Base-by-base conservation (phyloP, 2,797 vertebrate species). In the Tachyglossus aculeatus region DNA sequence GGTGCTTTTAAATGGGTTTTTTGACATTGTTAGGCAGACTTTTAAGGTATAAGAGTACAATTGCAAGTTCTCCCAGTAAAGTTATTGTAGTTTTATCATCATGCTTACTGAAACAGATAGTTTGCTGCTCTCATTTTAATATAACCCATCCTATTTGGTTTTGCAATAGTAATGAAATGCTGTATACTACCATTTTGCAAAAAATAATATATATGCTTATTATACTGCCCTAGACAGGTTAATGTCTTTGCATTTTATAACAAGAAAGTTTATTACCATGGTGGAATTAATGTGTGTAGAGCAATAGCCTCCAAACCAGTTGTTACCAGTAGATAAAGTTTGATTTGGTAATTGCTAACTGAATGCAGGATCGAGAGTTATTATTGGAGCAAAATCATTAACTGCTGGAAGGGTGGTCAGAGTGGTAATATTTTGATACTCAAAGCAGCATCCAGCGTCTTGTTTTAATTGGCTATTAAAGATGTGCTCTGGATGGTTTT, bases 171-270 rank as follows among this genome's bases (percentile, higher is more conserved):
- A 64, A 74, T 74, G 51, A 82, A 80, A 65, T 52, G 2, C 19
- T 64, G 41, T 45, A 55, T 54, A 62, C 36, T 72, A 76, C 74
- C 0, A 16, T 79, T 88, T 85, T 74, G 7, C 14, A 52, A 34
- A 45, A 47, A 33, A 79, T n/a, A 76, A 83, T 55, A 55, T 58
- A 60, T 36, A 32, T 62, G 16, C 21, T 59, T 74, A 60, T 77
- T 72, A 14, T 63, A 57, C 37, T 59, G 1, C 21, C 7, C 61
- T 69, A 67, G 70, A 52, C 45, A 77, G 24, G 40, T 62, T 85
- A 85, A 80, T 40, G 10, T 39, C 83, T 82, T 78, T 75, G 25
- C 63, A 44, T 78, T 86, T 89, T 80, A 53, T 21, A 78, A 63
- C 12, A 77, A 51, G 48, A 50, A 78, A 45, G 16, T 84, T 89